phyloP scores from a whole-genome alignment of 2,797 vertebrate species.

The Tenualosa thibaudeaui region DNA sequence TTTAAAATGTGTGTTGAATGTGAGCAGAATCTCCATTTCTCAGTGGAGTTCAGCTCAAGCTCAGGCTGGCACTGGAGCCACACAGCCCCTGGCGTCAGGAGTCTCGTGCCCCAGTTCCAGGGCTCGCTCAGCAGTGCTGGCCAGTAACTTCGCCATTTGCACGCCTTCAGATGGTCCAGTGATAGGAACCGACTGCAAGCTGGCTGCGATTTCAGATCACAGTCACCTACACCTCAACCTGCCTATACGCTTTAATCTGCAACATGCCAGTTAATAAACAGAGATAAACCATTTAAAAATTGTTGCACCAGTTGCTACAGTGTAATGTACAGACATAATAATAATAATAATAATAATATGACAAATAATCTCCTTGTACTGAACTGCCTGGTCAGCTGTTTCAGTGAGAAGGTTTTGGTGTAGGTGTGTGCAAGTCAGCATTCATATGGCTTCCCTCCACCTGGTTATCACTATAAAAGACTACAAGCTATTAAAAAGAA shows the following conservation, averaged over 20 bases:
- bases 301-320: background rate
- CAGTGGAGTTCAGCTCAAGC: background rate
- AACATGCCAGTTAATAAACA: background rate
- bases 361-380: background rate
- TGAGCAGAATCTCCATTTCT: background rate
- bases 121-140: background rate
- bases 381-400: background rate
- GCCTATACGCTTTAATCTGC: background rate
- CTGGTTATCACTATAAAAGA: background rate
- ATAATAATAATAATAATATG: background rate
- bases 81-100: conserved; percentile 4
- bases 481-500: background rate
- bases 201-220: background rate
- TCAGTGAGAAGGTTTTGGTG: background rate
- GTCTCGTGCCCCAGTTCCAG: conserved; percentile 6
- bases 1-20: background rate
- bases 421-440: background rate
- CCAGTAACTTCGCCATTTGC: background rate
- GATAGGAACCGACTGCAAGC: background rate
- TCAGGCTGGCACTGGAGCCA: background rate
- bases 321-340: background rate
- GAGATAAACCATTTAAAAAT: background rate
- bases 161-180: background rate
- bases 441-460: background rate
- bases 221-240: background rate